Base-by-base conservation (phyloP, 2,888 invertebrate genomes). In the Parelbella ahira region DNA sequence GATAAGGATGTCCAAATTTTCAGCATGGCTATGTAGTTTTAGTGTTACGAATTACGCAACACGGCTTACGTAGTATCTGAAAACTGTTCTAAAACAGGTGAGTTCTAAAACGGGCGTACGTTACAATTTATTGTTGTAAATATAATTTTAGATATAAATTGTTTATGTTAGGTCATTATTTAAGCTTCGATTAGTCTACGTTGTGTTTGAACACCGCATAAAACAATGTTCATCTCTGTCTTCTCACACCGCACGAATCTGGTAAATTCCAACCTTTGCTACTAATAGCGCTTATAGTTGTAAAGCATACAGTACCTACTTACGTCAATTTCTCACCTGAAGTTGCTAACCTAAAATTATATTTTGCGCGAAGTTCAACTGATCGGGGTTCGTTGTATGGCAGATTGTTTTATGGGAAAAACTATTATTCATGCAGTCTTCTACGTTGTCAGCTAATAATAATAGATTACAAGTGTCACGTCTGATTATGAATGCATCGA, bases 131-230 rank as follows among this genome's bases (percentile, higher is more conserved):
- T 24, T 6, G 23, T 34, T 29, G 23, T 24, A 30, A 15, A 30
- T 7, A 15, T 30, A 23, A 30, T 38, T 38, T 38, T 24, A 24
- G 15, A 18, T 18, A 30, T 7, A 19, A 20, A 19, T 38, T 38
- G 29, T 30, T 38, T 29, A 29, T 21, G 9, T 29, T 21, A n/a
- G 28, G 12, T 21, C 28, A 20, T 20, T 29, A 37, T 37, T 21
- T 29, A 20, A 13, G 10, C 27, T 19, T 29, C n/a, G 37, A 37
- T 29, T 37, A 28, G 19, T 18, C 21, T 13, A 29, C 7, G 13
- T 13, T 12, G 18, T 18, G 13, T 37, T 28, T 28, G 36, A 37
- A 29, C 27, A 21, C 13, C 8, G 21, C 20, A 37, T 24, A 25
- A 10, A 37, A 37, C 37, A 37, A 29, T 36, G 15, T 25, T 25